Conservation (phyloP, 2,888 invertebrate genomes). For the Diadegma fenestrale region DNA sequence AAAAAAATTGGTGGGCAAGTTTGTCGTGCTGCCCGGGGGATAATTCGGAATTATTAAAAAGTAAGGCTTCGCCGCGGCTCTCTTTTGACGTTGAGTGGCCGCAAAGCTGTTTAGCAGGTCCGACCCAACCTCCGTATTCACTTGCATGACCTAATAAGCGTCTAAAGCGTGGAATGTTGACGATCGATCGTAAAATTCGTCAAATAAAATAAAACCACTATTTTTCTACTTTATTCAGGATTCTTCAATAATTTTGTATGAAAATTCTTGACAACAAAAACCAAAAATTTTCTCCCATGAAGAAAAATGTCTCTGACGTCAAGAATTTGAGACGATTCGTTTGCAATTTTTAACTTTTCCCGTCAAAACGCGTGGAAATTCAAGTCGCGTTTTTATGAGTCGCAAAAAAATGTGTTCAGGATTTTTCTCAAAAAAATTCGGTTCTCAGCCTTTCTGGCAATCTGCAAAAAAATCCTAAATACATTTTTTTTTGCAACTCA, state of each 20-base stretch:
- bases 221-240: too few species aligned
- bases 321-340: too few species aligned
- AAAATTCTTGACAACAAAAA: background rate
- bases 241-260: background rate
- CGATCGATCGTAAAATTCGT: slow-evolving; percentile 1
- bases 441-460: too few species aligned
- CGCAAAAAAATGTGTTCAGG: too few species aligned
- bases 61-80: slow-evolving; percentile 27
- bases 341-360: too few species aligned
- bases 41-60: slow-evolving; percentile 10
- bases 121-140: slow-evolving; percentile 25
- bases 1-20: slow-evolving; percentile 3
- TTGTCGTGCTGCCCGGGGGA: slow-evolving; percentile 10
- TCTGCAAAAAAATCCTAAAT: too few species aligned
- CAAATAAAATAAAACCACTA: background rate
- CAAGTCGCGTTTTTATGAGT: too few species aligned
- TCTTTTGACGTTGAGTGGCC: slow-evolving; percentile 9
- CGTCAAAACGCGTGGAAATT: too few species aligned
- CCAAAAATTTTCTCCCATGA: too few species aligned
- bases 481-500: too few species aligned
- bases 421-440: too few species aligned
- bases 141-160: slow-evolving; percentile 30
- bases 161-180: background rate
- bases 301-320: too few species aligned
- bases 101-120: background rate